Evolutionary conservation across 2,888 invertebrate species (phyloP).

Genomic region (Epirrita christyi): DNA sequence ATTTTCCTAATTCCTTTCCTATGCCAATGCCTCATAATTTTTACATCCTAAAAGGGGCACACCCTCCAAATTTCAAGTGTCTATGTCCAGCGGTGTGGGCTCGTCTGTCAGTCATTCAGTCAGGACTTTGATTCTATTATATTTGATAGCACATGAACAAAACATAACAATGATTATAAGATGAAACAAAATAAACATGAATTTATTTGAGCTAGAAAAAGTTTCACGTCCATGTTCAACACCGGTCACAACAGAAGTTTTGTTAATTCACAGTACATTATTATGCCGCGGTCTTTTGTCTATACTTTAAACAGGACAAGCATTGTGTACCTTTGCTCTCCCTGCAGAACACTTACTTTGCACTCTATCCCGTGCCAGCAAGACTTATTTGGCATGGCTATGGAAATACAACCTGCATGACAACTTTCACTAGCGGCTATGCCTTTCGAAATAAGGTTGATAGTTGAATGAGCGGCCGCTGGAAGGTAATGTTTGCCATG

Average conservation of each 20-base stretch:
- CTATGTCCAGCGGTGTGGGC: too few relatives aligned
- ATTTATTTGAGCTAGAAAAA: too few relatives aligned
- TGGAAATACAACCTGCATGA: slow-evolving; percentile 12
- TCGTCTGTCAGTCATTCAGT: too few relatives aligned
- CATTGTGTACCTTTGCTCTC: slow-evolving; percentile 43
- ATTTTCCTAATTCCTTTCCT: too few relatives aligned
- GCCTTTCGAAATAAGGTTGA: neutral
- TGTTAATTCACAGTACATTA: slow-evolving; percentile 31
- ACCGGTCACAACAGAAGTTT: slow-evolving; percentile 12
- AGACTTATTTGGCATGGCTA: neutral
- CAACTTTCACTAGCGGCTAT: slow-evolving; percentile 7
- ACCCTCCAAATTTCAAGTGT: too few relatives aligned
- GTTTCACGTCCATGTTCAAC: too few relatives aligned
- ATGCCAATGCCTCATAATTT: too few relatives aligned
- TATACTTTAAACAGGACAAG: slow-evolving; percentile 44
- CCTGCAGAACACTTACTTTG: neutral
- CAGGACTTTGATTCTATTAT: too few relatives aligned
- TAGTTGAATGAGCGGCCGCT: slow-evolving; percentile 5
- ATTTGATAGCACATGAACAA: too few relatives aligned
- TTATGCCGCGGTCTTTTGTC: slow-evolving; percentile 37
- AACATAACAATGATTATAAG: too few relatives aligned
- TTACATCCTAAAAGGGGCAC: too few relatives aligned
- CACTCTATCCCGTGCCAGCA: slow-evolving; percentile 13
- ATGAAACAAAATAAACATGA: too few relatives aligned
- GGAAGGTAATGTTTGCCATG: slow-evolving; percentile 26